Base-by-base conservation (phyloP, 1,140 invertebrate genomes). In the Aphidius ervi region DNA sequence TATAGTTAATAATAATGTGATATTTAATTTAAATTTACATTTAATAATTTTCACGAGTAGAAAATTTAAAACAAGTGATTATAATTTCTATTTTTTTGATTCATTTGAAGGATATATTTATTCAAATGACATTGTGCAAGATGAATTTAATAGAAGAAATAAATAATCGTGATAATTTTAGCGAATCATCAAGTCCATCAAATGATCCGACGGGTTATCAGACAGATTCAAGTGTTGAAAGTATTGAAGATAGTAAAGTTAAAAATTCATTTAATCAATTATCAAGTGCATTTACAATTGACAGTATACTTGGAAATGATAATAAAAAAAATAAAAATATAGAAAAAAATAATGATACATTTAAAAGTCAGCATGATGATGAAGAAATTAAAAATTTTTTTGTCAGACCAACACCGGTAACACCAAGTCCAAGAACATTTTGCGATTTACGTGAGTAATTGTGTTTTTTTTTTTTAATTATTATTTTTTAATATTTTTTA, bases 271-370 rank as follows among this genome's bases (percentile, higher is more conserved):
- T 43, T 37, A 46, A 10, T 53, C 16, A 59, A 48, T 53, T 53
- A 43, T 6, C 49, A 16, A 60, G 58, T 59, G 58, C 55, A 57
- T 62, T 62, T 45, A 52, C 60, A 7, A 62, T 62, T 43, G 67
- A 69, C 47, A 67, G 66, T 60, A 69, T 69, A 43, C 62, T 69
- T 2, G 64, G 66, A 9, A 8, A 47, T 31, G 23, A 31, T 16
- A 61, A 46, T 42, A 58, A 62, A 40, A 41, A 50, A 6, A 47
- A 5, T 55, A 45, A 45, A 48, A 41, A 40, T 42, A 43, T 10
- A 39, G 46, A 55, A 7, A 47, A 63, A 40, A 37, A 23, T 46
- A 40, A 58, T 6, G 55, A 62, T 2, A 50, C 42, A 46, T 8
- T 9, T 53, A 42, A 43, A 41, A 52, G 39, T n/a, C 46, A 47